phyloP scores from a whole-genome alignment of 2,888 invertebrate genomes.

The Mythimna impura region DNA sequence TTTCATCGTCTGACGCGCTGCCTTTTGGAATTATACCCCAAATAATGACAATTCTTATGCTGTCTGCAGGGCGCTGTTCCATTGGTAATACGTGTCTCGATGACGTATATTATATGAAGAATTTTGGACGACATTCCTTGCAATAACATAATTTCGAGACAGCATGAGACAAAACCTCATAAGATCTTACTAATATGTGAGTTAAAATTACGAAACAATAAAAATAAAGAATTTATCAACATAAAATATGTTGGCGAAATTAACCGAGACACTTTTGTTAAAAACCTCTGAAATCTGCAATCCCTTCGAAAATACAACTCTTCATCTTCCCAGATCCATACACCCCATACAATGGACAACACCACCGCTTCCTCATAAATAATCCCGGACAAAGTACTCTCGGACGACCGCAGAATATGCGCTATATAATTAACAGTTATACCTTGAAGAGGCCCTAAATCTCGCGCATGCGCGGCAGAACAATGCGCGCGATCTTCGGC shows the following conservation, averaged over 20 bases:
- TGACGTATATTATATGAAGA: constrained; percentile 24
- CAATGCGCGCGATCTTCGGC: constrained; percentile 83
- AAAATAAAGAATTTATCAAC: not conserved
- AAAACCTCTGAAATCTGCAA: not conserved
- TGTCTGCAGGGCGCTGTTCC: constrained; percentile 67
- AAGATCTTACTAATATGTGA: not conserved
- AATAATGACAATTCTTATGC: constrained; percentile 82
- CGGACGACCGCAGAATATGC: constrained; percentile 77
- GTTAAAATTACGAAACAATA: not conserved
- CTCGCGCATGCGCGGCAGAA: constrained; percentile 78
- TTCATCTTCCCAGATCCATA: constrained; percentile 18
- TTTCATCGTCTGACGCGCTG: constrained; percentile 82
- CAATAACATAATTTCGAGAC: not conserved
- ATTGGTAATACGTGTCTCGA: constrained; percentile 53
- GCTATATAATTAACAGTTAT: constrained; percentile 88
- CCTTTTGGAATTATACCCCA: constrained; percentile 81
- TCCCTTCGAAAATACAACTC: not conserved
- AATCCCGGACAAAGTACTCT: constrained; percentile 80
- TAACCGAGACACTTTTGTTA: not conserved
- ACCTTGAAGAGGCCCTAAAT: constrained; percentile 85
- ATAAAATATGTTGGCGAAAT: not conserved
- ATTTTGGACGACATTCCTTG: not conserved
- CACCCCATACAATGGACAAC: constrained; percentile 67
- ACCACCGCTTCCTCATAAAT: constrained; percentile 76
- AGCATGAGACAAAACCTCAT: not conserved